phyloP scores from a whole-genome alignment of 1,140 invertebrate species.

The Drosophila orosa region DNA sequence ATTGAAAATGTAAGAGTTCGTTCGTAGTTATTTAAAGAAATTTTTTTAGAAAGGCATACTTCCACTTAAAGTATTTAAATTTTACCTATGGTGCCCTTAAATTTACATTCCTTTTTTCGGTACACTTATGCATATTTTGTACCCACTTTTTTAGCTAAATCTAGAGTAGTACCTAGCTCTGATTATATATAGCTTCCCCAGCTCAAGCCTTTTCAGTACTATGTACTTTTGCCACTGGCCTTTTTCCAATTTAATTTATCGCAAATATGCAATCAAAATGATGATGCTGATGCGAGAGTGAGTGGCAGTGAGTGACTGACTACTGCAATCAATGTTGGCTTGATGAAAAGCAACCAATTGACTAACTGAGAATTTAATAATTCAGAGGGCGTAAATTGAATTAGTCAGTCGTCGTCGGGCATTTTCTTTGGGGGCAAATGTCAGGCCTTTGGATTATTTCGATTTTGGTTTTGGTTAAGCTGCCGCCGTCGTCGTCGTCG shows the following conservation, averaged over 20 bases:
- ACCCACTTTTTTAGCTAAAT: neutral
- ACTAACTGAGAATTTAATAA: constrained; percentile 38
- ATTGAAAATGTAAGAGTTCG: too few species aligned
- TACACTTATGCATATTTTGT: neutral
- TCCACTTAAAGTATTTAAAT: neutral
- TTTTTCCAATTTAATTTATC: constrained; percentile 82
- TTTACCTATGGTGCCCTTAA: neutral
- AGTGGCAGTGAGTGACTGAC: constrained; percentile 57
- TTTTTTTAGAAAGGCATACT: too few species aligned
- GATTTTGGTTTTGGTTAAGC: constrained; percentile 48
- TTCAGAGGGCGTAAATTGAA: constrained; percentile 48
- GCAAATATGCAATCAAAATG: constrained; percentile 83
- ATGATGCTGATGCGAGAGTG: constrained; percentile 59
- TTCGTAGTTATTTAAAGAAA: too few species aligned
- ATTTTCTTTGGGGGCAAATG: constrained; percentile 40
- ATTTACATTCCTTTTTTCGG: neutral
- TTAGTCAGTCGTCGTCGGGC: constrained; percentile 22
- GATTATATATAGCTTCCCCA: constrained; percentile 15
- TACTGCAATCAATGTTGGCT: constrained; percentile 29
- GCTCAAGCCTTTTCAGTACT: constrained; percentile 4
- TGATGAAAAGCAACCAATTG: constrained; percentile 19
- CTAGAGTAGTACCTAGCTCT: constrained; percentile 2
- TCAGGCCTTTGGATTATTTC: constrained; percentile 46
- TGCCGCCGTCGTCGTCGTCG: constrained; percentile 3
- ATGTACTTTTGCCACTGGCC: constrained; percentile 35